phyloP scores from a whole-genome alignment of 2,797 vertebrate species.

The Arremon brunneinucha region DNA sequence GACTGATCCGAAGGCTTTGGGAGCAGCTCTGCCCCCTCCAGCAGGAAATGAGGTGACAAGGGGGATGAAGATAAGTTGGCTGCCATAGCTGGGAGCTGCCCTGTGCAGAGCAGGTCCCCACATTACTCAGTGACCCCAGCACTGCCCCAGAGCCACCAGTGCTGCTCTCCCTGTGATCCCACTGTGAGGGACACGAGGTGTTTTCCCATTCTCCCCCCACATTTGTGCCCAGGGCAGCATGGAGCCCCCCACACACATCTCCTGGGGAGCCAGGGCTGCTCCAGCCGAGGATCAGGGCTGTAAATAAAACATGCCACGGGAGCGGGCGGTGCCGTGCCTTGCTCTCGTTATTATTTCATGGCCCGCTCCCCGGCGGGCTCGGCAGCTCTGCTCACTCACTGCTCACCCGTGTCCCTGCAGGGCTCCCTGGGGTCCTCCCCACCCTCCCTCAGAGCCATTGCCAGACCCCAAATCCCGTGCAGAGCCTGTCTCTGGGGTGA shows the following conservation, averaged over 20 bases:
- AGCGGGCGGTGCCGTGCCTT: neutral
- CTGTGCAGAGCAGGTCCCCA: fast-evolving
- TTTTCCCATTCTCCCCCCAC: neutral
- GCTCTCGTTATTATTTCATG: slow-evolving; percentile 33
- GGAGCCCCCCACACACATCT: neutral
- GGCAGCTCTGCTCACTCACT: neutral
- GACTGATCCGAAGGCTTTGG: neutral
- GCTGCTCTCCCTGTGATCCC: fast-evolving
- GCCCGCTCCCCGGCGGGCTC: neutral
- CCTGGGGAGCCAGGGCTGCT: neutral
- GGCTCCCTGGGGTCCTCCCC: neutral
- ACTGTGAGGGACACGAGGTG: fast-evolving
- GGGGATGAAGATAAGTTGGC: fast-evolving
- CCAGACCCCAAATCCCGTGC: fast-evolving
- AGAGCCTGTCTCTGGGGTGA: neutral
- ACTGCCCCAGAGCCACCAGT: neutral
- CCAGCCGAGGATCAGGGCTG: neutral
- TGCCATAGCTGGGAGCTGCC: neutral
- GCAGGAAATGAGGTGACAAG: neutral
- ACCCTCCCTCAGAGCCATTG: fast-evolving
- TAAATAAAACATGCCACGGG: neutral
- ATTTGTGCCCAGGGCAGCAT: neutral
- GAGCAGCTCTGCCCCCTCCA: neutral
- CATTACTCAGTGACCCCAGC: fast-evolving
- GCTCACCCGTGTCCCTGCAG: neutral